Conservation (phyloP, 2,113 vertebrate genomes). For the Paracanthobrama guichenoti region DNA sequence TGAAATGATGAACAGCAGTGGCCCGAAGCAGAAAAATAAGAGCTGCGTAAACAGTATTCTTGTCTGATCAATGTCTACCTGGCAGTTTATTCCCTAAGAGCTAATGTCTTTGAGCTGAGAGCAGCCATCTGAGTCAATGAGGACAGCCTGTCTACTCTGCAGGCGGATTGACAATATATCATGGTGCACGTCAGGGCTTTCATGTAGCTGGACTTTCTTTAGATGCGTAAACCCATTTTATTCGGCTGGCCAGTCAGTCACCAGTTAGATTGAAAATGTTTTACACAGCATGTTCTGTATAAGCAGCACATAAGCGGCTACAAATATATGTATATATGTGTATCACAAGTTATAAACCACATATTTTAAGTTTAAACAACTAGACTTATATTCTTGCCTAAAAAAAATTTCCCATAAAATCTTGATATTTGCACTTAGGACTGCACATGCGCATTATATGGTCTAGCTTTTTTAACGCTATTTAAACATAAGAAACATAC, state of each 20-base stretch:
- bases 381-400: no score
- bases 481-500: no score
- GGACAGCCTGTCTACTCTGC: neutral
- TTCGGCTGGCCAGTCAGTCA: neutral
- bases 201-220: neutral
- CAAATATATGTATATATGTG: neutral
- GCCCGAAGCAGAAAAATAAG: constrained; percentile 2
- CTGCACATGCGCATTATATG: no score
- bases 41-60: constrained; percentile 29
- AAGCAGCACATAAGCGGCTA: neutral
- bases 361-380: no score
- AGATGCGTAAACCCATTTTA: neutral
- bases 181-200: neutral
- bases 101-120: constrained; percentile 30
- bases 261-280: neutral
- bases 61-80: constrained; percentile 21
- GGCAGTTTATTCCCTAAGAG: constrained; percentile 39
- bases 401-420: no score
- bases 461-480: no score
- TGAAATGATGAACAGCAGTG: constrained; percentile 29
- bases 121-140: constrained; percentile 10
- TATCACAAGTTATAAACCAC: no score
- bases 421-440: no score
- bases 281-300: neutral
- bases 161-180: constrained; percentile 18